Base-by-base conservation (phyloP, 2,797 vertebrate genomes). In the Cuculus canorus region DNA sequence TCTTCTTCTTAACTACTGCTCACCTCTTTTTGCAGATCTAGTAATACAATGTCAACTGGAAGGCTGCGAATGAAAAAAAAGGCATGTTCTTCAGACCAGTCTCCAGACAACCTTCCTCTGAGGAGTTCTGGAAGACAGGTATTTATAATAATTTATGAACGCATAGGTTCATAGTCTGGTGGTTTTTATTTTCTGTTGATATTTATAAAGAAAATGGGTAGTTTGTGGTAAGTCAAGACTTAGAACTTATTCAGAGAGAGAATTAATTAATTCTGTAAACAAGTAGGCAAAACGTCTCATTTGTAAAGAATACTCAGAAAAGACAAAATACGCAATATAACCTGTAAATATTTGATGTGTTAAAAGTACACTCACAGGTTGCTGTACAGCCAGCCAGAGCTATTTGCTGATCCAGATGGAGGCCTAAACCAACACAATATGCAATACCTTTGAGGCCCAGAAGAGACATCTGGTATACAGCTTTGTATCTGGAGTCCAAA, bases 81-180 rank as follows among this genome's bases (percentile, higher is more conserved):
- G 97, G 96, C 97, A 30, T 94, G 94, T 56, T 79, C 95, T 95
- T 98, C 98, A 60, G 99, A 99, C 70, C 98, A 98, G 32, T 98
- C 98, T 39, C 93, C 92, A 93, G 99, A 99, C 82, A 98, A 86
- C 59, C 98, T 98, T 97, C 98, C 98, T 70, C 91, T 98, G 91
- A 98, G 99, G 84, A 98, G 99, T 88, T 99, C 98, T 78, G 98
- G 98, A 32, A 98, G 99, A 97, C 99, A 99, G 97, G 98, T 98
- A 97, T 97, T 76, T 43, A 83, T 48, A 57, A 54, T 50, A 37
- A 71, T 70, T 90, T 56, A 54, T 82, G 66, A 81, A 4, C 24
- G 23, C 1, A 0, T 9, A 24, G 12, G 5, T 35, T 84, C 13
- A 4, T 52, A 39, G 11, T 59, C 57, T 2, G 43, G 12, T 64